Evolutionary conservation across 2,888 invertebrate genomes (phyloP), one percentile per base, ranked within the genome.

Genomic region (Rotaria sp.): DNA sequence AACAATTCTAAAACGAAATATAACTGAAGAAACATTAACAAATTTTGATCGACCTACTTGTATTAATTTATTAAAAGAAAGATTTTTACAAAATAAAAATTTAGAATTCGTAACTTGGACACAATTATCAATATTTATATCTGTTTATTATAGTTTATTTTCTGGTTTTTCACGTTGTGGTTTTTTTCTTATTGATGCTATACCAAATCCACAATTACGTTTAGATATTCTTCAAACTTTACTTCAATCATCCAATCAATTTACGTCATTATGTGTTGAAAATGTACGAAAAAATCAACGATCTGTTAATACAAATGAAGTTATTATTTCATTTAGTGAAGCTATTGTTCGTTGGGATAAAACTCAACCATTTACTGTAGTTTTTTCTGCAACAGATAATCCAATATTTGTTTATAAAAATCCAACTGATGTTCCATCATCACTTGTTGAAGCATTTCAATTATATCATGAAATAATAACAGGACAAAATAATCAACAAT

Each of bases 301-400:
- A 10, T 80, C 80, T 26, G 80, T 45, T 45, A n/a, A 15, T 80
- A 45, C 4, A n/a, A 80, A 80, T 35, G 45, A 41, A 26, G 3
- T 18, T 7, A 3, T 2, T 3, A 10, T 45, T 80, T 4, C 41
- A 45, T 80, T 80, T 18, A 80, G 80, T 45, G 80, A 80, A 2
- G 80, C 80, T n/a, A 80, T 80, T 80, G n/a, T 80, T 26, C 45
- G 45, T n/a, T 80, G 80, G 80, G 80, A 80, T n/a, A 45, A 45
- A 45, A 80, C 80, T 11, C 45, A 80, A 80, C 80, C 80, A 45
- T 80, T 80, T 80, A 45, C 80, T 7, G 26, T 80, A 1, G 80
- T 80, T 8, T 80, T 80, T 26, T n/a, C 80, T 26, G 8, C 80
- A 11, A 45, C 45, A 10, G 45, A 45, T n/a, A 15, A 80, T 45